Conservation (phyloP, 2,113 vertebrate species). For the Amia ocellicauda region DNA sequence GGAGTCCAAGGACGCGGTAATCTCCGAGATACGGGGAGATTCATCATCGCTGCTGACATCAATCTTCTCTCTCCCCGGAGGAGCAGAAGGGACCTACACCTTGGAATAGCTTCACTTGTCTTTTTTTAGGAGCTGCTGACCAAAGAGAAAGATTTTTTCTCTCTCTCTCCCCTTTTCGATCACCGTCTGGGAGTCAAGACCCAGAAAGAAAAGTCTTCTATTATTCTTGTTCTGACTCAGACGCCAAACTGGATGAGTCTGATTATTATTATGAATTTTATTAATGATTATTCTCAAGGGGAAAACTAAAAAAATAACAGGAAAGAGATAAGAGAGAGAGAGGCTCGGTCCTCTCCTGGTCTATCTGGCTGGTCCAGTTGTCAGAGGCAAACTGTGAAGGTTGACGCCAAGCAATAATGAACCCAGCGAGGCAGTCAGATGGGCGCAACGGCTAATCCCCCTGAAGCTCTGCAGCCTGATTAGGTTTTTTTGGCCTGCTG, state of each 20-base stretch:
- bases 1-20: constrained; percentile 60
- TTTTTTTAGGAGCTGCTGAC: constrained; percentile 3
- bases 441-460: constrained; percentile 5
- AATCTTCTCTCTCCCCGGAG: constrained; percentile 41
- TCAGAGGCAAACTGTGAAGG: constrained; percentile 20
- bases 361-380: constrained; percentile 1
- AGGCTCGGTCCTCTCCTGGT: background rate
- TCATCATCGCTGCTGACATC: constrained; percentile 57
- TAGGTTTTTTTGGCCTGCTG: constrained; percentile 6
- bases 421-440: constrained; percentile 13
- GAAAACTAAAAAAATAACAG: no score
- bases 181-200: no score
- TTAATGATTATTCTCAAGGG: no score
- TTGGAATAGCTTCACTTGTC: constrained; percentile 13
- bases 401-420: constrained; percentile 18
- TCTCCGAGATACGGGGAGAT: constrained; percentile 54
- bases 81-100: constrained; percentile 30
- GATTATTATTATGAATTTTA: no score
- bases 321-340: no score
- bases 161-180: background rate
- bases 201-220: no score
- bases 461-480: constrained; percentile 11
- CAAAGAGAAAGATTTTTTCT: constrained; percentile 1
- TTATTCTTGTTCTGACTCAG: no score
- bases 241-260: no score